These are phyloP conservation scores for Epirrhoe alternata DNA, from an alignment of 2,888 invertebrate genomes.

Conservation along the genomic window DNA sequence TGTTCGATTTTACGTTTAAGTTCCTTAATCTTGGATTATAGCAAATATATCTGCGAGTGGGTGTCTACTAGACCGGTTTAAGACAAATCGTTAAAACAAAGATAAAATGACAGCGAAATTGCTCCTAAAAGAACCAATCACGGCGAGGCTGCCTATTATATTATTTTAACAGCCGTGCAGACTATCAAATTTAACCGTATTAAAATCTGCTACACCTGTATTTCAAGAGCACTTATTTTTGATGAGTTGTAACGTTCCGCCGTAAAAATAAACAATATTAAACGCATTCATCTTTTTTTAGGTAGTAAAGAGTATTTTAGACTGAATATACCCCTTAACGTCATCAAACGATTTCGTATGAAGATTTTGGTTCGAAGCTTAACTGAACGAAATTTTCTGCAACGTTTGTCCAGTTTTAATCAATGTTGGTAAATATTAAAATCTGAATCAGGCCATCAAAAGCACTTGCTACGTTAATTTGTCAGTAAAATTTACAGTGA, in stretches of 20 bases:
- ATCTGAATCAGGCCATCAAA: constrained; percentile 41
- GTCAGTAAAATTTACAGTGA: constrained; percentile 47
- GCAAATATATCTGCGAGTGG: background rate
- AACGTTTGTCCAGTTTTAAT: background rate
- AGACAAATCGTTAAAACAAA: constrained; percentile 15
- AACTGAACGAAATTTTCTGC: background rate
- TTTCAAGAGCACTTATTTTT: constrained; percentile 31
- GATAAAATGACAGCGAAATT: constrained; percentile 28
- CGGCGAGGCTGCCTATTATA: constrained; percentile 23
- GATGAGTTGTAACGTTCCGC: constrained; percentile 16
- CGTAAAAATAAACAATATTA: constrained; percentile 16
- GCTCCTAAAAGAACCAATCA: constrained; percentile 33
- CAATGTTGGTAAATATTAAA: constrained; percentile 1
- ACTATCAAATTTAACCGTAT: constrained; percentile 40
- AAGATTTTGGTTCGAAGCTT: background rate
- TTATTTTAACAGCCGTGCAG: constrained; percentile 35
- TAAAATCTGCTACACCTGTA: constrained; percentile 41
- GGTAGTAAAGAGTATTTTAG: background rate
- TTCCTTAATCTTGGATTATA: background rate
- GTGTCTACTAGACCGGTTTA: background rate
- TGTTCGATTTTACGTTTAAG: background rate
- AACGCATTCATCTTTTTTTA: background rate
- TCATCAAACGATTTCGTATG: background rate
- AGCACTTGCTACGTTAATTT: constrained; percentile 48
- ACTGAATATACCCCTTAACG: background rate